Evolutionary conservation across 2,113 vertebrate genomes (phyloP), one percentile per base, ranked within the genome.

Genomic region (Rana temporaria): DNA sequence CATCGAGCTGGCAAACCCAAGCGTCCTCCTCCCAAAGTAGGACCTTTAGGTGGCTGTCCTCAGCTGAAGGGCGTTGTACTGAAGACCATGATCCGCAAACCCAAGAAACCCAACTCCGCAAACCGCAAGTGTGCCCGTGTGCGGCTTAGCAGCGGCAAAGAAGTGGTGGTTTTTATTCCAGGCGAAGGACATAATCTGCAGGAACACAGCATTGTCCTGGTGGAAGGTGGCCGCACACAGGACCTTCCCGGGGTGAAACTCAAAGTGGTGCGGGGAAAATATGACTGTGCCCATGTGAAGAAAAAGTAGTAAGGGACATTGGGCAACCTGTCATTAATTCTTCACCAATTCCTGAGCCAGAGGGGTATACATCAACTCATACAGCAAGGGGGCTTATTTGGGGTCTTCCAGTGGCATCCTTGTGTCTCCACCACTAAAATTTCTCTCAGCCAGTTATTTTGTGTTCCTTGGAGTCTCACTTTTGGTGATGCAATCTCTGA

Each of bases 81-180:
- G 38, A 97, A 94, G 84, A 98, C 96, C 0, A 91, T 99, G 81
- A 96, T 92, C 85, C 93, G 96, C 0, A 99, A 98, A 19, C 97
- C 97, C 63, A 99, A 99, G 89, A 99, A 99, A 52, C 97, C 97
- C 56, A 98, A 99, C 91, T 98, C 97, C 0, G 97, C 97, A 6
- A 99, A 99, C 90, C 93, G 96, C 19, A 98, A 97, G 74, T 98
- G 97, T 7, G 95, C 92, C 1, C 93, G 94, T 0, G 95, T 98
- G 20, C 92, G 96, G 0, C 93, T 98, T 8, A 96, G 96, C 84
- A 95, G 91, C 0, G 96, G 97, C n/a, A 92, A 87, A 0, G 97
- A 99, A 85, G 96, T 85, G 0, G 88, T 97, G 2, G 94, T 85
- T 75, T 98, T 95, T 85, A 94, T 99, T 64, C 97, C 97, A 0